Percentiles rank a stretch among this genome's conserved stretches.
Conservation (phyloP, 1,140 invertebrate genomes). For the Apis mellifera region Amel_HAv3.1 CM009944.2:7387001-7387500, state of each 20-base stretch:
- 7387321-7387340: background rate
- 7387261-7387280: background rate
- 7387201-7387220: background rate
- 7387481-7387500: background rate
- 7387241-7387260: background rate
- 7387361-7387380: too few relatives aligned
- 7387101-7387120: background rate
- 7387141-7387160: background rate
- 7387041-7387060: background rate
- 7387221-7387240: background rate
- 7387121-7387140: too few relatives aligned
- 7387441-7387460: background rate
- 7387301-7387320: slow-evolving; percentile 43
- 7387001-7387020: background rate
- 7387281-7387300: slow-evolving; percentile 23
- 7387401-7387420: too few relatives aligned
- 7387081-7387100: background rate
- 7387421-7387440: too few relatives aligned
- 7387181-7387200: background rate
- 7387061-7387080: background rate
- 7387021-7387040: too few relatives aligned
- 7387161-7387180: background rate
- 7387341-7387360: background rate
- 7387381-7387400: too few relatives aligned
- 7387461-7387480: background rate